Evolutionary conservation across 2,888 invertebrate species (phyloP), one percentile per base, ranked within the genome.

Genomic region (Lasioglossum oenotherae): DNA sequence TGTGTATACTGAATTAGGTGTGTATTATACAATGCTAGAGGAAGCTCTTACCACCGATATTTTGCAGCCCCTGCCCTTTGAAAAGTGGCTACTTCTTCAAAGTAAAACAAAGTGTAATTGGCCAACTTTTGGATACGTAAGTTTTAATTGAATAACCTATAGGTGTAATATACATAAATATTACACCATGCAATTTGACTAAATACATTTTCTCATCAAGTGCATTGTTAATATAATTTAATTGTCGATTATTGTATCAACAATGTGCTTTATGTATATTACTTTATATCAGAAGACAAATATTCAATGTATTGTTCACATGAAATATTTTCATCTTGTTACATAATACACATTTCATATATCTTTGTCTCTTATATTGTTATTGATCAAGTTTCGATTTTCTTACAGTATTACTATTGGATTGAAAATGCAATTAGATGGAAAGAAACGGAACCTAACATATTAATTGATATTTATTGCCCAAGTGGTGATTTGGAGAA

Each of bases 401-500:
- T n/a, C 23, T 23, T 76, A 78, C 90, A 95, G 49, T 95, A 93
- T 0, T 95, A 94, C 84, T 93, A 94, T 35, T 93, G 95, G 53
- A 88, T 96, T 41, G 93, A 95, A 46, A 95, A 94, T 71, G 94
- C 95, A 79, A 93, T 94, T 72, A 87, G 90, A 35, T 95, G 95
- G 94, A 82, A 93, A 2, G 91, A 93, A 41, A 87, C 90, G 64
- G 92, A 94, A 1, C 88, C 93, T 27, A 92, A 94, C 74, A 93
- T 92, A 31, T 41, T 90, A 53, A 80, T 96, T 79, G 93, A 94
- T 89, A 95, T 96, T 23, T 96, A 94, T 81, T 95, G 95, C 74
- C 96, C 96, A 2, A 92, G 93, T 57, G 96, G 95, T 53, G 93
- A 95, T 77, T 91, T 95, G 49, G 74, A 89, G 3, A 95, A 95